Evolutionary conservation across 2,113 vertebrate genomes (phyloP).

Genomic region (Elephas maximus): DNA sequence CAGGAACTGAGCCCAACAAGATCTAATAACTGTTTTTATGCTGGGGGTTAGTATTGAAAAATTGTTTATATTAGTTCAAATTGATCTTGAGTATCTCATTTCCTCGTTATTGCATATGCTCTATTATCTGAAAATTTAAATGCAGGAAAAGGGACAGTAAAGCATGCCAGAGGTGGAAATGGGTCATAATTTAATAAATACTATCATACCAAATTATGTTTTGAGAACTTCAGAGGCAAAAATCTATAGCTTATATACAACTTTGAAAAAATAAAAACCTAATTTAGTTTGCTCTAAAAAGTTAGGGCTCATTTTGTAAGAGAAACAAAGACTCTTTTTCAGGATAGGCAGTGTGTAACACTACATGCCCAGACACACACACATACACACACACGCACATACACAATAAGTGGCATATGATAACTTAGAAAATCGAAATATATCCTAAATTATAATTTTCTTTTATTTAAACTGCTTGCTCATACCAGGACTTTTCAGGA

Average conservation of each 20-base stretch:
- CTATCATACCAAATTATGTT: slow-evolving; percentile 34
- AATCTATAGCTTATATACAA: background rate
- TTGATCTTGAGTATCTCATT: slow-evolving; percentile 46
- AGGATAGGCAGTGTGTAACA: background rate
- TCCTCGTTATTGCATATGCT: slow-evolving; percentile 56
- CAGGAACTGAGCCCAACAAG: slow-evolving; percentile 6
- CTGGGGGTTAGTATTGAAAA: slow-evolving; percentile 20
- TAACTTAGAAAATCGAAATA: slow-evolving; percentile 52
- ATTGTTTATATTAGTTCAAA: slow-evolving; percentile 57
- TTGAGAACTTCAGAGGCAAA: slow-evolving; percentile 1
- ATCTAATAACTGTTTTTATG: slow-evolving; percentile 19
- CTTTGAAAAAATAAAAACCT: background rate
- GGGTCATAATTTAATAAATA: slow-evolving; percentile 55
- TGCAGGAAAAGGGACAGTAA: background rate
- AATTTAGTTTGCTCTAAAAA: background rate
- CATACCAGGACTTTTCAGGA: background rate
- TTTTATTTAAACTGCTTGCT: background rate
- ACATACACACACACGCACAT: background rate
- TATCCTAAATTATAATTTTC: background rate
- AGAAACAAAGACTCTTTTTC: background rate
- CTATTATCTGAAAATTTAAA: slow-evolving; percentile 49
- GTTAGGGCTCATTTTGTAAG: background rate
- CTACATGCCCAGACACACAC: background rate
- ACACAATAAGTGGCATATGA: background rate
- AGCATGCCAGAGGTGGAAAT: background rate